Percentiles rank a stretch among this genome's conserved stretches.
Conservation (phyloP, 1,140 invertebrate genomes). For the Chlorops oryzae region DNA sequence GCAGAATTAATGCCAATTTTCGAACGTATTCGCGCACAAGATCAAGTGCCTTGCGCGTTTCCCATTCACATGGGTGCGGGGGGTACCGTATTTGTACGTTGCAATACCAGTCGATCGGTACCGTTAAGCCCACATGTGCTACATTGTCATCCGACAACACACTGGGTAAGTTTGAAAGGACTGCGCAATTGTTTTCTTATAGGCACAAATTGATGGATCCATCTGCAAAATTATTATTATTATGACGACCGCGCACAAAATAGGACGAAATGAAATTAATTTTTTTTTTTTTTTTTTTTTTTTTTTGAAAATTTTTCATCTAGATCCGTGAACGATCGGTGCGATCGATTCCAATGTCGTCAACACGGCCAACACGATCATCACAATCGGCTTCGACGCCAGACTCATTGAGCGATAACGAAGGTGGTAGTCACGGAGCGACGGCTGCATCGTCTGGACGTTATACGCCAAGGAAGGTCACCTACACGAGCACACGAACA, state of each 20-base stretch:
- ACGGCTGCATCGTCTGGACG: slow-evolving; percentile 55
- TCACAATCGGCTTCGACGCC: slow-evolving; percentile 75
- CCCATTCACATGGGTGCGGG: slow-evolving; percentile 70
- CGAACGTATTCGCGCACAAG: slow-evolving; percentile 80
- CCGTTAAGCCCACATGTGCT: slow-evolving; percentile 47
- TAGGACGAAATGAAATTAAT: no score
- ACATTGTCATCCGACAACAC: slow-evolving; percentile 57
- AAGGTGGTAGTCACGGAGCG: slow-evolving; percentile 59
- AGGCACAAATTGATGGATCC: background rate
- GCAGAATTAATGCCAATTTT: slow-evolving; percentile 89
- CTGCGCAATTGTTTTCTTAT: background rate
- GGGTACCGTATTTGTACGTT: slow-evolving; percentile 47
- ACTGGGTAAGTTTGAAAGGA: slow-evolving; percentile 54
- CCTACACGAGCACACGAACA: slow-evolving; percentile 50
- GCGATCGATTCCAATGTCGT: slow-evolving; percentile 76
- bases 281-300: no score
- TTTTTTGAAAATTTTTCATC: slow-evolving; percentile 15
- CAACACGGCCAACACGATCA: slow-evolving; percentile 60
- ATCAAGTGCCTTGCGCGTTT: slow-evolving; percentile 80
- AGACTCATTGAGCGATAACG: slow-evolving; percentile 80
- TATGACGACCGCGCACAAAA: no score
- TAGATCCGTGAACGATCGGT: slow-evolving; percentile 84
- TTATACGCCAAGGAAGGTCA: slow-evolving; percentile 55
- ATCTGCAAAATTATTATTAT: slow-evolving; percentile 6
- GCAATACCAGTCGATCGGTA: slow-evolving; percentile 45